phyloP scores from a whole-genome alignment of 2,888 invertebrate genomes.

The Habroteleia sp. region DNA sequence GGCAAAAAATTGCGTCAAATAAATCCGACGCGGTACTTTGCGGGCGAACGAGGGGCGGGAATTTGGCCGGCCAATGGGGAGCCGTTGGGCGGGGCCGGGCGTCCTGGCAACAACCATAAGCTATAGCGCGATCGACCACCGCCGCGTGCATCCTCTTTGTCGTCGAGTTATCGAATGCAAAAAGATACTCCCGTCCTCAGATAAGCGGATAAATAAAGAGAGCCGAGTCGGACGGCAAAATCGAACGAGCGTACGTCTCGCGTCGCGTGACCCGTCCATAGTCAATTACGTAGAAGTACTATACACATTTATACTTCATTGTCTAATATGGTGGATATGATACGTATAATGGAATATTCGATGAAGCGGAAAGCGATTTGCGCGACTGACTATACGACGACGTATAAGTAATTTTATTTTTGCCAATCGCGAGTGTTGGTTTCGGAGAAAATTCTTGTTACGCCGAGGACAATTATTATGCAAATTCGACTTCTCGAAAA shows the following conservation, averaged over 20 bases:
- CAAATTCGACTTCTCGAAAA: too few species aligned
- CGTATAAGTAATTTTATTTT: too few species aligned
- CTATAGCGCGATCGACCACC: constrained; percentile 48
- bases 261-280: constrained; percentile 75
- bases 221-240: constrained; percentile 34
- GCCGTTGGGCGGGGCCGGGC: constrained; percentile 37
- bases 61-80: constrained; percentile 41
- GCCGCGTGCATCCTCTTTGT: constrained; percentile 58
- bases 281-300: constrained; percentile 77
- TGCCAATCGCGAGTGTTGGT: too few species aligned
- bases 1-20: constrained; percentile 71
- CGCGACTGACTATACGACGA: neutral
- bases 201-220: constrained; percentile 54
- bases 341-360: constrained; percentile 66
- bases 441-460: too few species aligned
- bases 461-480: too few species aligned
- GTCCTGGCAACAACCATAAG: constrained; percentile 56
- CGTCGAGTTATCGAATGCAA: constrained; percentile 60
- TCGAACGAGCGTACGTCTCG: constrained; percentile 54
- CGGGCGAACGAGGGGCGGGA: constrained; percentile 57
- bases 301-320: constrained; percentile 57
- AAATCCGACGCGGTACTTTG: constrained; percentile 67
- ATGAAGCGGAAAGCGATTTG: constrained; percentile 60
- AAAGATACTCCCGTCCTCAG: constrained; percentile 33
- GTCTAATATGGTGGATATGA: constrained; percentile 69